Conservation (phyloP, 2,797 vertebrate genomes). For the Acanthiza pusilla region DNA sequence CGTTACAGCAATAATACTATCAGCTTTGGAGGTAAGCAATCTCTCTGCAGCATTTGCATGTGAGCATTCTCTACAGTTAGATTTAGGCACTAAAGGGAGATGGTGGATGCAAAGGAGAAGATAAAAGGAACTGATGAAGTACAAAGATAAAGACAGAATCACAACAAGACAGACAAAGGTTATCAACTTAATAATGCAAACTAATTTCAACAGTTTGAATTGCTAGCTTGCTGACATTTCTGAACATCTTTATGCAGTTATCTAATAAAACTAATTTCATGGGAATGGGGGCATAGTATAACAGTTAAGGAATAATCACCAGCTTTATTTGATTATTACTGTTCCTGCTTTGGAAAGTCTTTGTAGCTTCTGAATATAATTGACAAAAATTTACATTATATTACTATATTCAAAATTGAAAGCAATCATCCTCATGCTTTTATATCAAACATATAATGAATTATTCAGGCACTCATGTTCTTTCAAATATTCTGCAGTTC, state of each 20-base stretch:
- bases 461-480: background rate
- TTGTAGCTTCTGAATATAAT: background rate
- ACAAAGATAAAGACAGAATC: background rate
- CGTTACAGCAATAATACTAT: background rate
- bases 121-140: background rate
- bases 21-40: background rate
- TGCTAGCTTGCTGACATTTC: background rate
- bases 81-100: background rate
- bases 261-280: slow-evolving; percentile 8
- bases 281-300: background rate
- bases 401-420: background rate
- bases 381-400: background rate
- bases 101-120: background rate
- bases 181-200: background rate
- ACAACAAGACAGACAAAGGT: background rate
- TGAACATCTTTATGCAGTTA: background rate
- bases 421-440: background rate
- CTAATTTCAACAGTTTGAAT: background rate
- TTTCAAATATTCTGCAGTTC: background rate
- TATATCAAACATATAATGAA: background rate
- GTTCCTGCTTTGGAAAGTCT: background rate
- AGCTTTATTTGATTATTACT: slow-evolving; percentile 11
- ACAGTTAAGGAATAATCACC: background rate
- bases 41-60: background rate
- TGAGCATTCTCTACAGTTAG: background rate